These are phyloP conservation scores for Arothron firmamentum DNA, from an alignment of 2,113 vertebrate species.

Conservation along the genomic window DNA sequence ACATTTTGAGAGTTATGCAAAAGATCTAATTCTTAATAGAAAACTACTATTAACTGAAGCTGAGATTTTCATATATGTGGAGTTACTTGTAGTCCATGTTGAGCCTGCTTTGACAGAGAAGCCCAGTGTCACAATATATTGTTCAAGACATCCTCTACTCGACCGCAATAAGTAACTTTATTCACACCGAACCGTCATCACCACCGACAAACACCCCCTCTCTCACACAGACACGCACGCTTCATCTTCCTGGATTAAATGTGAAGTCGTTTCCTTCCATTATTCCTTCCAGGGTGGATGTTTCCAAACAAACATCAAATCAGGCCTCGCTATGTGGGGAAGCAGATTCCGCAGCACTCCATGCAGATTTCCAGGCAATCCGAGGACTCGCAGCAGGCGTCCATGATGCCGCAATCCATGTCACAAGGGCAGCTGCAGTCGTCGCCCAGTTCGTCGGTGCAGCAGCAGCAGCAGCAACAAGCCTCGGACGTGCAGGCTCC, in stretches of 20 bases:
- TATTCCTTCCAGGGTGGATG: slow-evolving; percentile 24
- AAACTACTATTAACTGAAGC: slow-evolving; percentile 12
- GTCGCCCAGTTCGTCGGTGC: slow-evolving; percentile 86
- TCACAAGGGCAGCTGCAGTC: slow-evolving; percentile 77
- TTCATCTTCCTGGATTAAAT: slow-evolving; percentile 26
- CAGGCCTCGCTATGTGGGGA: slow-evolving; percentile 81
- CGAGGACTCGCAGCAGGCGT: slow-evolving; percentile 95
- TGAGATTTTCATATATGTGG: slow-evolving; percentile 40
- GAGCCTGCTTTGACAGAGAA: slow-evolving; percentile 40
- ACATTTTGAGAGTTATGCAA: slow-evolving; percentile 6
- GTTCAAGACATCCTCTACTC: slow-evolving; percentile 27
- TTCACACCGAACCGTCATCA: neutral
- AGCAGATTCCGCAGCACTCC: slow-evolving; percentile 99
- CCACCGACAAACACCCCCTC: slow-evolving; percentile 14
- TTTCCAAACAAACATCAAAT: neutral
- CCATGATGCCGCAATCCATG: slow-evolving; percentile 98
- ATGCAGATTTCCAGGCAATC: slow-evolving; percentile 99
- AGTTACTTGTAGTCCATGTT: slow-evolving; percentile 30
- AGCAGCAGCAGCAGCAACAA: slow-evolving; percentile 93
- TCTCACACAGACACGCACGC: slow-evolving; percentile 4
- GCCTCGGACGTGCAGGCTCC: slow-evolving; percentile 86
- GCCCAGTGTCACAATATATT: slow-evolving; percentile 52
- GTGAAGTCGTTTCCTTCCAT: slow-evolving; percentile 29
- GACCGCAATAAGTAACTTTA: slow-evolving; percentile 5
- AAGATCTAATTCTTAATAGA: slow-evolving; percentile 34